Evolutionary conservation across 2,113 vertebrate genomes (phyloP), one percentile per base, ranked within the genome.

Genomic region (Podarcis cretensis): DNA sequence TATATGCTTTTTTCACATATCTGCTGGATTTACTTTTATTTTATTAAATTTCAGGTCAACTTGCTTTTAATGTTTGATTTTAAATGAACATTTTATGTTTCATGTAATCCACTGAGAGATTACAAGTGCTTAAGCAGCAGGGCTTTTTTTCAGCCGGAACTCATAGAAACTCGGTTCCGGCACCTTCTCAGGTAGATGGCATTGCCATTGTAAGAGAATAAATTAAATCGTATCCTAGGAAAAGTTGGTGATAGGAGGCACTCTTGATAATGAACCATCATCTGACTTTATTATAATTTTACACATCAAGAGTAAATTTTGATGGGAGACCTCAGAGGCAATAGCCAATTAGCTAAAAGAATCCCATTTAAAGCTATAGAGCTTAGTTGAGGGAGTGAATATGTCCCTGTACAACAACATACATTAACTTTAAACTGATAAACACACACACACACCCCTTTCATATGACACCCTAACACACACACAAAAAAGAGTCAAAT

Each of bases 291-390:
- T 65, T 78, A 68, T 40, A 87, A 85, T 88, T 93, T 87, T 57
- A 85, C 12, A 40, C 6, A 82, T 87, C 32, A 68, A 73, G 76
- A 20, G 74, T 92, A 89, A 92, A 92, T 77, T 57, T 32, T 57
- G 25, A 43, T 32, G 30, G 69, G 27, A 71, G 20, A 7, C 4
- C 43, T 73, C 30, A 18, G 9, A 20, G 27, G 18, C 35, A 30
- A 30, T 66, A 30, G 35, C 6, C 21, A 54, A 74, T 87, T 93
- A 91, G 91, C 87, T 92, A 89, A 91, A 27, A 73, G 74, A 73
- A 78, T 91, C 89, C 32, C 76, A 89, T 1, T 16, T 81, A 93
- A 95, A 93, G 87, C 80, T 88, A 12, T 65, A 88, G 81, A 59
- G 65, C 25, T 14, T 37, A 59, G 80, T 83, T 90, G 91, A 74